These are phyloP conservation scores for Gymnosoma rotundatum DNA, from an alignment of 2,888 invertebrate genomes.

Conservation along the genomic window DNA sequence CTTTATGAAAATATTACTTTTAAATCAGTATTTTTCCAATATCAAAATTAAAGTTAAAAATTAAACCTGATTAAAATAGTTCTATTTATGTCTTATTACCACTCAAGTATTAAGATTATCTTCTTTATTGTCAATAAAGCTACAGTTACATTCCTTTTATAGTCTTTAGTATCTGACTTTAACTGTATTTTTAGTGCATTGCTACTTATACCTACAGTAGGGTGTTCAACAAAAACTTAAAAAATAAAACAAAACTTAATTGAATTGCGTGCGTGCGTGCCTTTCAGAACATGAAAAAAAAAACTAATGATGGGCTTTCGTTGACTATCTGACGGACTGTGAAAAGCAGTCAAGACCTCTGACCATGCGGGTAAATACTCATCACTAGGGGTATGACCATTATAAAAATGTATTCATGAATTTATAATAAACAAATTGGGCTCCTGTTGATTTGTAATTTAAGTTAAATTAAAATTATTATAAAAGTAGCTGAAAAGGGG, in stretches of 20 bases:
- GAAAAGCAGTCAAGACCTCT: constrained; percentile 34
- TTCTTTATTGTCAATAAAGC: no score
- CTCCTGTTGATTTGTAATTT: constrained; percentile 53
- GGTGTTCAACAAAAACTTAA: neutral
- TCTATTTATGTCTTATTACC: no score
- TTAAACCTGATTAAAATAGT: no score
- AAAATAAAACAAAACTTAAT: constrained; percentile 52
- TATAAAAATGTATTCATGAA: constrained; percentile 16
- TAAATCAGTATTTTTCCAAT: no score
- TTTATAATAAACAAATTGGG: constrained; percentile 38
- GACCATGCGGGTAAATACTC: constrained; percentile 44
- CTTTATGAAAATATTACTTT: no score
- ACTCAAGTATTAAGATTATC: no score
- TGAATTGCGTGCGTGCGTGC: constrained; percentile 67
- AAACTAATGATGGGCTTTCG: constrained; percentile 33
- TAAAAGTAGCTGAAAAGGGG: constrained; percentile 7
- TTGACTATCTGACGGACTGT: constrained; percentile 30
- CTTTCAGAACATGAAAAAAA: constrained; percentile 8
- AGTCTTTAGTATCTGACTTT: no score
- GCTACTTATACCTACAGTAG: neutral
- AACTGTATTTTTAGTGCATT: no score
- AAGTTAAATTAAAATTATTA: neutral
- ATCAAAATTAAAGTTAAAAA: no score
- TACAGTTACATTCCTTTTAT: no score
- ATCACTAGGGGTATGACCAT: constrained; percentile 27